These are phyloP conservation scores for Machaerirhynchus nigripectus DNA, from an alignment of 2,113 vertebrate genomes.

Conservation along the genomic window DNA sequence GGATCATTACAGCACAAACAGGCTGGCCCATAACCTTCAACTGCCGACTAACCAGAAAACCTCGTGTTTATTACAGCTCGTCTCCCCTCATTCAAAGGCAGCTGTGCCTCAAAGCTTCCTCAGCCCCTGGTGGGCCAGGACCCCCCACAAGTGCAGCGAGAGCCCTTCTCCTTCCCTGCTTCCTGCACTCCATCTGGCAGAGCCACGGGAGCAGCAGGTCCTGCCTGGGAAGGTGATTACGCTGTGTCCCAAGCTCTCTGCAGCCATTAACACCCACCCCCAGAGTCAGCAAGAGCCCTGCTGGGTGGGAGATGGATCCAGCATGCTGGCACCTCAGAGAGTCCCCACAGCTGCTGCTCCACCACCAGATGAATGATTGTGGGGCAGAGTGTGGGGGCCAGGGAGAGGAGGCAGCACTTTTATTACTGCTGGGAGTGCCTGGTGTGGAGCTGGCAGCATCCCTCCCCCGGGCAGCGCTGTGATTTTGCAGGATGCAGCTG, in stretches of 20 bases:
- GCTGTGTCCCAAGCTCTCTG: background rate
- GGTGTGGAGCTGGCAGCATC: fast-evolving
- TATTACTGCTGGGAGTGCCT: background rate
- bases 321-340: fast-evolving
- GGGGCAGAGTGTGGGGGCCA: background rate
- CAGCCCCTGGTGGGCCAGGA: background rate
- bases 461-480: background rate
- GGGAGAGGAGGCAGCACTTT: background rate
- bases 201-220: background rate
- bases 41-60: background rate
- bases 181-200: background rate
- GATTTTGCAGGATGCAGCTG: background rate
- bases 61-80: background rate
- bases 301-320: background rate
- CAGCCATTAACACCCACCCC: background rate
- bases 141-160: background rate
- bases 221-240: background rate
- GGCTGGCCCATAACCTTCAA: background rate
- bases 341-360: background rate
- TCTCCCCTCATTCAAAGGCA: background rate
- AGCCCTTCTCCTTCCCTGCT: background rate
- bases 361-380: background rate
- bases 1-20: background rate
- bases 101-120: background rate
- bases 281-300: background rate